Conservation (phyloP, 2,113 vertebrate species). For the Pseudopipra pipra region DNA sequence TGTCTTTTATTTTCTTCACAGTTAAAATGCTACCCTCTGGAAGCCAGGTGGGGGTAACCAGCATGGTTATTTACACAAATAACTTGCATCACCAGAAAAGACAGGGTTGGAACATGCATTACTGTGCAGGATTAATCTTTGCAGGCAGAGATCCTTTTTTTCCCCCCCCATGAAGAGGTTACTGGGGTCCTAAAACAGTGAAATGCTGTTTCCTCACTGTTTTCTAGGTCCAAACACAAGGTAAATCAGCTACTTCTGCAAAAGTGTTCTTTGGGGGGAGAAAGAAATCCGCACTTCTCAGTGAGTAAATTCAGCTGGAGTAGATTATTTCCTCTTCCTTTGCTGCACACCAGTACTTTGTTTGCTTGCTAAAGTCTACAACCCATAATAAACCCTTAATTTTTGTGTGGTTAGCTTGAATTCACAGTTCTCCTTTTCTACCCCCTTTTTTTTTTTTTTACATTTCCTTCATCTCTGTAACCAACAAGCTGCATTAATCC, state of each 20-base stretch:
- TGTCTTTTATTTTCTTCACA: not conserved
- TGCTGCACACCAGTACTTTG: not conserved
- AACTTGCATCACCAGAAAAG: not conserved
- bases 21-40: not conserved
- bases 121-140: not conserved
- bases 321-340: not conserved
- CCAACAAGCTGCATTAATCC: not conserved
- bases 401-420: conserved; percentile 26
- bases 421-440: not conserved
- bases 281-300: not conserved
- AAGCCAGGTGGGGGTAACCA: not conserved
- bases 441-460: not conserved
- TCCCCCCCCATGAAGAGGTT: not conserved
- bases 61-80: not conserved
- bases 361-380: not conserved
- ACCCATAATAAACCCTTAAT: not conserved
- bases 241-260: not conserved
- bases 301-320: not conserved
- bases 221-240: not conserved
- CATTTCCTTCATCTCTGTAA: not conserved
- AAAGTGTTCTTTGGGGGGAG: not conserved
- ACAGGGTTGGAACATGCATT: not conserved
- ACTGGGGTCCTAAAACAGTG: not conserved
- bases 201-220: not conserved
- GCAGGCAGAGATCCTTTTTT: not conserved